Conservation (phyloP, 2,888 invertebrate genomes). For the Ormyrus pomaceus region DNA sequence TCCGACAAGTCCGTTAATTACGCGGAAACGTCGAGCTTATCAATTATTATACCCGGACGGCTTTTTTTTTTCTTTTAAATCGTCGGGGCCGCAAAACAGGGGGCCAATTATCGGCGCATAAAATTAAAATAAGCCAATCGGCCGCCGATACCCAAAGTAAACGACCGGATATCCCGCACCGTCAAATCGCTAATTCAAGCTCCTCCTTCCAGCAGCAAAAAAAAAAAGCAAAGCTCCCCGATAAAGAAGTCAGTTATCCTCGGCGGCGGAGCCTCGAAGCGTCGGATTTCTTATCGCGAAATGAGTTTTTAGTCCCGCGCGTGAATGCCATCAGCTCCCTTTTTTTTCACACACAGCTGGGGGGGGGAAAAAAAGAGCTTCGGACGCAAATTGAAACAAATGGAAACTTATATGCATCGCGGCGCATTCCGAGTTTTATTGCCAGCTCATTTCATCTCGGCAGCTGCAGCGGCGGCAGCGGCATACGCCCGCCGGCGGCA, state of each 20-base stretch:
- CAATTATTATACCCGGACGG: too few relatives aligned
- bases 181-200: constrained; percentile 48
- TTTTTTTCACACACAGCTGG: neutral
- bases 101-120: neutral
- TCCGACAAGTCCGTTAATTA: too few relatives aligned
- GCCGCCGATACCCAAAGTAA: constrained; percentile 16
- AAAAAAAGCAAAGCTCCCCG: neutral
- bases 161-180: constrained; percentile 7
- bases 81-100: neutral
- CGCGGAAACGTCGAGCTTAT: too few relatives aligned
- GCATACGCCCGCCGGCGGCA: constrained; percentile 6
- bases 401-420: constrained; percentile 69
- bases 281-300: constrained; percentile 52
- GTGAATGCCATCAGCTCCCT: constrained; percentile 40
- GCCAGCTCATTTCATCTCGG: constrained; percentile 70
- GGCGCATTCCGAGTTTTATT: constrained; percentile 69
- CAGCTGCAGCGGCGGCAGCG: constrained; percentile 24
- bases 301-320: constrained; percentile 47
- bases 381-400: constrained; percentile 71
- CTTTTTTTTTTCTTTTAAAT: too few relatives aligned
- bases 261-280: constrained; percentile 27
- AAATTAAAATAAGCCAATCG: constrained; percentile 15
- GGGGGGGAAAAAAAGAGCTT: constrained; percentile 1
- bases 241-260: constrained; percentile 34
- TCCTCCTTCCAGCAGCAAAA: neutral